phyloP scores from a whole-genome alignment of 1,140 invertebrate species.

The Apis florea region DNA sequence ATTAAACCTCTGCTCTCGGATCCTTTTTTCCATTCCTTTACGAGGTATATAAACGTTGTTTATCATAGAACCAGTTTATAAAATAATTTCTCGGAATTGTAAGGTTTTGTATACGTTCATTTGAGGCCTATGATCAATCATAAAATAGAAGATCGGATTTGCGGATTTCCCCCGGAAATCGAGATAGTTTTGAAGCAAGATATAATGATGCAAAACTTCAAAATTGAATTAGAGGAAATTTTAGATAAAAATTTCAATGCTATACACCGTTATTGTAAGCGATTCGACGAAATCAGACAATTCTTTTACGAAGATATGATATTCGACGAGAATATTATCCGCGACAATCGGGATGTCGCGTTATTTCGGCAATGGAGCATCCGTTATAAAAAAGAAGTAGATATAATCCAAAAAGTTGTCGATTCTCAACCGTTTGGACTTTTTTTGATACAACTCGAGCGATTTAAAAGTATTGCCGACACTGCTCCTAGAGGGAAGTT shows the following conservation, averaged over 20 bases:
- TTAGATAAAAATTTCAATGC: conserved; percentile 83
- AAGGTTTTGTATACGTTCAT: neutral
- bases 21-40: conserved; percentile 79
- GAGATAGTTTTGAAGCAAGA: conserved; percentile 85
- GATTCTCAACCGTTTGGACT: conserved; percentile 84
- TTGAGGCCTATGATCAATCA: conserved; percentile 88
- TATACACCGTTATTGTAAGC: conserved; percentile 83
- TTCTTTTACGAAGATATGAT: conserved; percentile 87
- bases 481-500: conserved; percentile 86
- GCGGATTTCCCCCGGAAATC: conserved; percentile 84
- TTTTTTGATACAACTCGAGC: conserved; percentile 84
- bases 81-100: neutral
- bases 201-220: conserved; percentile 81
- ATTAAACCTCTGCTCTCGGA: conserved; percentile 83
- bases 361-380: conserved; percentile 82
- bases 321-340: conserved; percentile 81
- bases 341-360: conserved; percentile 79
- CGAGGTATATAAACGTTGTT: conserved; percentile 70
- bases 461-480: conserved; percentile 86
- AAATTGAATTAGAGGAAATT: conserved; percentile 79
- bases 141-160: conserved; percentile 85
- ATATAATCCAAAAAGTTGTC: conserved; percentile 83
- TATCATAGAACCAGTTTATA: neutral
- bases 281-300: conserved; percentile 84
- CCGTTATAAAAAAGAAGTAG: conserved; percentile 83